phyloP scores from a whole-genome alignment of 2,797 vertebrate genomes.

The Hoplostethus mediterraneus region DNA sequence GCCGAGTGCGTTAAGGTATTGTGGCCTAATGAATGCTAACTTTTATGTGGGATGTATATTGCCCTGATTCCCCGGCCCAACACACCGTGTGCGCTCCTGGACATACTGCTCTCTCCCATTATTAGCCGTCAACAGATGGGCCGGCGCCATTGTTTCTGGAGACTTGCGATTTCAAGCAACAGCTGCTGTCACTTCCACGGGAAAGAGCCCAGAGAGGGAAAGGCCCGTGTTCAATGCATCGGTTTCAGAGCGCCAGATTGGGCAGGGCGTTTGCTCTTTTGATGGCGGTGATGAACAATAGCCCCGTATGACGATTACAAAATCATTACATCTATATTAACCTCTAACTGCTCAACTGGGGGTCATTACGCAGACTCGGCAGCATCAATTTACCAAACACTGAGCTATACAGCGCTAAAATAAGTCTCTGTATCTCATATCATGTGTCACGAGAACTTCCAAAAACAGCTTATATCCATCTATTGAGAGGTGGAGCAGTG shows the following conservation, averaged over 20 bases:
- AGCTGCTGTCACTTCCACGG: slow-evolving; percentile 93
- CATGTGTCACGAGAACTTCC: too few species aligned
- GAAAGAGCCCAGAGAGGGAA: slow-evolving; percentile 75
- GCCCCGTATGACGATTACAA: slow-evolving; percentile 82
- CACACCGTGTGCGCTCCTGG: slow-evolving; percentile 89
- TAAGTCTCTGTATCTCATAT: too few species aligned
- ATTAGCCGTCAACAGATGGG: slow-evolving; percentile 97
- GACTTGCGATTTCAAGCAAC: slow-evolving; percentile 93
- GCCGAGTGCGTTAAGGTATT: slow-evolving; percentile 89
- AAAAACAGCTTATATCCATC: too few species aligned
- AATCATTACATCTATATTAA: slow-evolving; percentile 88
- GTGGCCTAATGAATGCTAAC: slow-evolving; percentile 90
- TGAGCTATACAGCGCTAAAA: slow-evolving; percentile 44
- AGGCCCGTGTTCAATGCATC: slow-evolving; percentile 73
- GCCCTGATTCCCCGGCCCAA: slow-evolving; percentile 89
- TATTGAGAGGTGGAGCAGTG: too few species aligned
- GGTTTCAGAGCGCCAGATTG: slow-evolving; percentile 83
- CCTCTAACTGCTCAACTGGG: slow-evolving; percentile 75
- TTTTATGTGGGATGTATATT: slow-evolving; percentile 96
- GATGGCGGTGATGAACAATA: slow-evolving; percentile 83
- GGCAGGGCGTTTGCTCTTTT: slow-evolving; percentile 86
- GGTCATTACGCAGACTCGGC: slow-evolving; percentile 64
- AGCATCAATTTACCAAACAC: neutral
- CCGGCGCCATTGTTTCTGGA: slow-evolving; percentile 86
- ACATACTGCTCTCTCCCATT: slow-evolving; percentile 92